Conservation (phyloP, 2,113 vertebrate species). For the Elephas maximus region DNA sequence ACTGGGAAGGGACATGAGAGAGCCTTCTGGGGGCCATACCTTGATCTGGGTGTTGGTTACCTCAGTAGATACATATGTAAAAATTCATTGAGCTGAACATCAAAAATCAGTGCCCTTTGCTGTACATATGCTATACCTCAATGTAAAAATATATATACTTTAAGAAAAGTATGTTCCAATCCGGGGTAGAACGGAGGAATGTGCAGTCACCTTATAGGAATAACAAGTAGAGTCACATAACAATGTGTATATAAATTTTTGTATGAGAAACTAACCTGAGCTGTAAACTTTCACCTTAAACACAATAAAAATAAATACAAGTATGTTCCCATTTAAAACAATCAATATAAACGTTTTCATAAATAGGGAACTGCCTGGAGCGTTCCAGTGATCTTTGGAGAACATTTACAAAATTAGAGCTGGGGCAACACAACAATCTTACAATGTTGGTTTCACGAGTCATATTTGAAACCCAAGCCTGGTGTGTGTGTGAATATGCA, state of each 20-base stretch:
- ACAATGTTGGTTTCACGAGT: background rate
- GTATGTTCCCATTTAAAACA: background rate
- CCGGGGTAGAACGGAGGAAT: too few species aligned
- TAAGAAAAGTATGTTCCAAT: constrained; percentile 6
- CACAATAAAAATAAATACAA: background rate
- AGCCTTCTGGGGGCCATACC: background rate
- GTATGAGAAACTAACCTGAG: too few species aligned
- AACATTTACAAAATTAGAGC: background rate
- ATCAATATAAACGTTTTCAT: background rate
- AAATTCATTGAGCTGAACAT: background rate
- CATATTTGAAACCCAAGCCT: background rate
- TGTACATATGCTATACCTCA: background rate
- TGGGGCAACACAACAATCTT: background rate
- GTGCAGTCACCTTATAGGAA: too few species aligned
- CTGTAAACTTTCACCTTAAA: too few species aligned
- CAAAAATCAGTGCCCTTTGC: background rate
- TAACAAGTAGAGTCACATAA: too few species aligned
- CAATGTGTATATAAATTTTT: too few species aligned
- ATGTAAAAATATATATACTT: constrained; percentile 16
- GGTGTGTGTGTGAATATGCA: background rate
- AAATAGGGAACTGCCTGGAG: background rate
- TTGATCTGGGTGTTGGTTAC: background rate
- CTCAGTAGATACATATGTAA: background rate
- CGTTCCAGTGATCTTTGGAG: background rate
- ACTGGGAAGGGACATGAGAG: background rate